phyloP scores from a whole-genome alignment of 2,888 invertebrate genomes.

The Drosophila longiperda region DNA sequence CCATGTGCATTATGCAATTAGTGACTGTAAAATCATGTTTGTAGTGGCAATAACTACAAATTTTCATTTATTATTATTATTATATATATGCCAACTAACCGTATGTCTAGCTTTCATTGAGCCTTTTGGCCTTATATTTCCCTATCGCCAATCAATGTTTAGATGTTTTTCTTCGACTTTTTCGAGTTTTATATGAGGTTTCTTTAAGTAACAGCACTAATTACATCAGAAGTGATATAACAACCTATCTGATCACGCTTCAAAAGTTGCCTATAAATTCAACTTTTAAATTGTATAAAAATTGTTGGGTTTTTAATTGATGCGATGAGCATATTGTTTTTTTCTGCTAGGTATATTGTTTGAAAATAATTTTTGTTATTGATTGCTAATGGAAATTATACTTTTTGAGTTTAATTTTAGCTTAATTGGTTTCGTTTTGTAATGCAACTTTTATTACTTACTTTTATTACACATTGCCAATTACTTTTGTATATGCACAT shows the following conservation, averaged over 20 bases:
- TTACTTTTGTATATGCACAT: background rate
- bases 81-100: conserved; percentile 1
- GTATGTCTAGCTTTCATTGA: conserved; percentile 34
- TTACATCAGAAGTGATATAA: conserved; percentile 50
- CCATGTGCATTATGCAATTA: conserved; percentile 75
- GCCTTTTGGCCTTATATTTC: conserved; percentile 30
- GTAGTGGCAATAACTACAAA: conserved; percentile 57
- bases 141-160: conserved; percentile 47
- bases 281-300: conserved; percentile 8
- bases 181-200: conserved; percentile 35
- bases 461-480: background rate
- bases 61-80: conserved; percentile 46
- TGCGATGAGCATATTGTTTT: background rate
- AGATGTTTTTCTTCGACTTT: conserved; percentile 41
- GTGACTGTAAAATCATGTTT: conserved; percentile 71
- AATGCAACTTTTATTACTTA: background rate
- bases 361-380: background rate
- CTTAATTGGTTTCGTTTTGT: background rate
- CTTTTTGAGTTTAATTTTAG: background rate
- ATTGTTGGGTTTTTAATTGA: conserved; percentile 1
- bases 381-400: background rate
- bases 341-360: background rate
- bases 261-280: conserved; percentile 24
- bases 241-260: conserved; percentile 11
- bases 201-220: conserved; percentile 47